Percentiles rank a stretch among this genome's conserved stretches.
Evolutionary conservation across 64 coral and sea anemone genomes (phyloP).

Genomic region (Stichodactyla mertensii): DNA sequence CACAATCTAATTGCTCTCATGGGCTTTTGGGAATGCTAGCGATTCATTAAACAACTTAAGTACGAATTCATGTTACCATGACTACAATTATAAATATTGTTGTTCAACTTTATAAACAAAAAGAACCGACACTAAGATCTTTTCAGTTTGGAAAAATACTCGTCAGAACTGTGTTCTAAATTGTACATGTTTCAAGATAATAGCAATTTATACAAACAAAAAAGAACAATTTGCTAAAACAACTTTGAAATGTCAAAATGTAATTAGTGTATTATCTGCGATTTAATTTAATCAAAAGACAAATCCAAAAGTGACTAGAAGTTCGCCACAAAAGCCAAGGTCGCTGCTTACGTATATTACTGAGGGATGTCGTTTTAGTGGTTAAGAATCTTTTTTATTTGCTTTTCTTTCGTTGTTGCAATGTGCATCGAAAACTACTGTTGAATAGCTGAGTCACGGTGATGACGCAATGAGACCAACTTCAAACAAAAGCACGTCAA

Average conservation of each 20-base stretch:
- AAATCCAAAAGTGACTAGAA: background rate
- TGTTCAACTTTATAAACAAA: background rate
- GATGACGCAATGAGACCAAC: background rate
- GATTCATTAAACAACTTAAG: slow-evolving; percentile 6
- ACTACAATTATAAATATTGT: background rate
- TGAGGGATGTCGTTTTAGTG: background rate
- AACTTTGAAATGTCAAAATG: background rate
- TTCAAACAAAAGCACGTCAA: background rate
- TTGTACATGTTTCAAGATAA: background rate
- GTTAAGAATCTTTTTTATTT: background rate
- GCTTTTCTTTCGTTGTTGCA: background rate
- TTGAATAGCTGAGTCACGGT: background rate
- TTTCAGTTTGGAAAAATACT: background rate
- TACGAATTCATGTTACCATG: background rate
- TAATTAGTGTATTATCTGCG: background rate
- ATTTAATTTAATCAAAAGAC: background rate
- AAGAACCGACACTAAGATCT: background rate
- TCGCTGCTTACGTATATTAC: background rate
- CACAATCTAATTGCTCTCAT: background rate
- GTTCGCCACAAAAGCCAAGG: background rate
- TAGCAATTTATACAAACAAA: slow-evolving; percentile 9
- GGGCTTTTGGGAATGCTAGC: background rate
- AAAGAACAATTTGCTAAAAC: background rate
- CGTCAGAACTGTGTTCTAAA: background rate
- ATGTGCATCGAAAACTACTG: background rate